Evolutionary conservation across 2,113 vertebrate genomes (phyloP).

Genomic region (Cyphomyrus discorhynchus): DNA sequence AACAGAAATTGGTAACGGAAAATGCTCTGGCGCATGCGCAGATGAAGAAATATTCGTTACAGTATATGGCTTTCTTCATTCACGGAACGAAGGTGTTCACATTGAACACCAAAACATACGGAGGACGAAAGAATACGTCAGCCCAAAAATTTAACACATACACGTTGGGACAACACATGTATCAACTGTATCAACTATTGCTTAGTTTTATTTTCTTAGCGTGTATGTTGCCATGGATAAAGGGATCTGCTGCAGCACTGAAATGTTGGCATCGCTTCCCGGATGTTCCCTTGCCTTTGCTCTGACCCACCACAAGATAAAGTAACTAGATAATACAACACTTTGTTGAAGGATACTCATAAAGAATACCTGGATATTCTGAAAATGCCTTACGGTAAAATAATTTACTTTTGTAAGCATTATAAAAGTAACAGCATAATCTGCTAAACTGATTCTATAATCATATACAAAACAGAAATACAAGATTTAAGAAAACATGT

Average conservation of each 20-base stretch:
- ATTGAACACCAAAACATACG: not conserved
- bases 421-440: not conserved
- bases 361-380: not conserved
- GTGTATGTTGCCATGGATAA: not conserved
- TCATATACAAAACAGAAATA: not conserved
- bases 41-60: no score
- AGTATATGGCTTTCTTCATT: not conserved
- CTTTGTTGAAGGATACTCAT: not conserved
- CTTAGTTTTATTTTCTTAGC: no score
- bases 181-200: not conserved
- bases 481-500: not conserved
- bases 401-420: not conserved
- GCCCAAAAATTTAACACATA: no score
- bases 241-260: not conserved
- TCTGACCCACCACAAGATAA: not conserved
- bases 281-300: not conserved
- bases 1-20: no score
- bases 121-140: not conserved
- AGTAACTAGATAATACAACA: not conserved
- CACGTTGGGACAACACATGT: not conserved
- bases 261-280: not conserved
- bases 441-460: not conserved
- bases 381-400: not conserved
- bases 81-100: not conserved
- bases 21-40: no score